A percentile compares a stretch with the other conserved stretches of the same genome.
These are phyloP conservation scores for Cheilosia variabilis DNA, from an alignment of 2,888 invertebrate species.

Conservation along the genomic window DNA sequence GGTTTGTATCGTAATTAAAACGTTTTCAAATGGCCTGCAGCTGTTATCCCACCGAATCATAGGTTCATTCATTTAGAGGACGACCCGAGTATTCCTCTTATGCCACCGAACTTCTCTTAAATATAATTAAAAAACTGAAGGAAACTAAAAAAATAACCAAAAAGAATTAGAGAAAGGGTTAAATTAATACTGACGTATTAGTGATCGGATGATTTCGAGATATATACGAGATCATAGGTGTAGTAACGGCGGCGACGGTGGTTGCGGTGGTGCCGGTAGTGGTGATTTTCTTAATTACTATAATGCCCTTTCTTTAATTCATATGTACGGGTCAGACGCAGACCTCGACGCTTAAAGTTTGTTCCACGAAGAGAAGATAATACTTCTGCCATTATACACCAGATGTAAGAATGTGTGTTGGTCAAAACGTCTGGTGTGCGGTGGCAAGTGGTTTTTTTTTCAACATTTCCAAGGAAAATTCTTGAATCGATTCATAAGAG, in stretches of 20 bases:
- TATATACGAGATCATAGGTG: neutral
- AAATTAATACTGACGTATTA: conserved; percentile 53
- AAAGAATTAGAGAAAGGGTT: conserved; percentile 52
- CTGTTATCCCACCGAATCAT: conserved; percentile 65
- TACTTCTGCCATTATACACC: neutral
- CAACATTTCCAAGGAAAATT: conserved; percentile 59
- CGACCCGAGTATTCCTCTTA: conserved; percentile 28
- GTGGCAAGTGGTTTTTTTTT: conserved; percentile 29
- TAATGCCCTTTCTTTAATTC: conserved; percentile 66
- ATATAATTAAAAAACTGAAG: conserved; percentile 47
- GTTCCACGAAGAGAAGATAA: conserved; percentile 5
- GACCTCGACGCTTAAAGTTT: conserved; percentile 24
- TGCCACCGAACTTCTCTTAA: conserved; percentile 44
- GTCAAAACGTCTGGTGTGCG: conserved; percentile 26
- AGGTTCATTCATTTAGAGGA: conserved; percentile 51
- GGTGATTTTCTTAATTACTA: conserved; percentile 73
- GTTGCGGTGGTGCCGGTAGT: conserved; percentile 18
- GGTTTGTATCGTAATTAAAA: conserved; percentile 67
- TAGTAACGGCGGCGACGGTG: neutral
- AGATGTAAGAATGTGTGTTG: neutral
- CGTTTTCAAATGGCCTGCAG: conserved; percentile 69
- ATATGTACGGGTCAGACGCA: conserved; percentile 47
- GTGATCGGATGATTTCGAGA: conserved; percentile 37
- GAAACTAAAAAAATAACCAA: conserved; percentile 1
- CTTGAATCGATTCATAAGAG: conserved; percentile 56